Percentiles rank a stretch among this genome's conserved stretches.
Conservation (phyloP, 1,140 invertebrate genomes). For the Drosophila paulistorum region DNA sequence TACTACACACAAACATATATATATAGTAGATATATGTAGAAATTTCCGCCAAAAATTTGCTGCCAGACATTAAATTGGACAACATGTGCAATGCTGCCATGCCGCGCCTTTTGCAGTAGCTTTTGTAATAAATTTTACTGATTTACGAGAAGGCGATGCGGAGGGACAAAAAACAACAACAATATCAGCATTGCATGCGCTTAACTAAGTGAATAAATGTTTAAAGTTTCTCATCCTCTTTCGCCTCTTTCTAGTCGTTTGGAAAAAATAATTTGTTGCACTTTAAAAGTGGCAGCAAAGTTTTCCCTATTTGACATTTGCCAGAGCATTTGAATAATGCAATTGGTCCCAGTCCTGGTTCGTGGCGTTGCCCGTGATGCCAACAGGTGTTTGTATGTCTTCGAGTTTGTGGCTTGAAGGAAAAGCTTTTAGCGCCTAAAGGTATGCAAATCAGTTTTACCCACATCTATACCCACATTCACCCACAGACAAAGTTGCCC, state of each 20-base stretch:
- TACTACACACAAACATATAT: neutral
- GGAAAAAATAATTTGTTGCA: slow-evolving; percentile 59
- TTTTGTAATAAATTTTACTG: slow-evolving; percentile 73
- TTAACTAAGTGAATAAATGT: slow-evolving; percentile 76
- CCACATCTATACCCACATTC: neutral
- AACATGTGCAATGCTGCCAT: slow-evolving; percentile 56
- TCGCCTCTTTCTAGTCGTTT: neutral
- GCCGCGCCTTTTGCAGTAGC: slow-evolving; percentile 64
- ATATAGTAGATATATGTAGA: slow-evolving; percentile 9
- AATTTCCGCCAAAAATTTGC: slow-evolving; percentile 65
- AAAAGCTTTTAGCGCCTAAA: slow-evolving; percentile 75
- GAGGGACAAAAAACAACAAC: slow-evolving; percentile 1
- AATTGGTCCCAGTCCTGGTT: slow-evolving; percentile 19
- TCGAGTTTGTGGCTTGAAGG: slow-evolving; percentile 28
- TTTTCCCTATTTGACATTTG: slow-evolving; percentile 47
- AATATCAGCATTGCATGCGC: slow-evolving; percentile 31
- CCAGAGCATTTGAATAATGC: slow-evolving; percentile 69
- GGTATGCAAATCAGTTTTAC: slow-evolving; percentile 61
- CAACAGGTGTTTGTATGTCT: slow-evolving; percentile 45
- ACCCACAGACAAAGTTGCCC: slow-evolving; percentile 41
- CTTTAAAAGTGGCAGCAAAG: slow-evolving; percentile 53
- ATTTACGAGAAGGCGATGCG: slow-evolving; percentile 62
- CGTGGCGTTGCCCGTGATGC: neutral
- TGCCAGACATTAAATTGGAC: slow-evolving; percentile 68
- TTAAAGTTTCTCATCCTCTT: slow-evolving; percentile 47